Conservation (phyloP, 2,888 invertebrate genomes). For the Boloria selene region DNA sequence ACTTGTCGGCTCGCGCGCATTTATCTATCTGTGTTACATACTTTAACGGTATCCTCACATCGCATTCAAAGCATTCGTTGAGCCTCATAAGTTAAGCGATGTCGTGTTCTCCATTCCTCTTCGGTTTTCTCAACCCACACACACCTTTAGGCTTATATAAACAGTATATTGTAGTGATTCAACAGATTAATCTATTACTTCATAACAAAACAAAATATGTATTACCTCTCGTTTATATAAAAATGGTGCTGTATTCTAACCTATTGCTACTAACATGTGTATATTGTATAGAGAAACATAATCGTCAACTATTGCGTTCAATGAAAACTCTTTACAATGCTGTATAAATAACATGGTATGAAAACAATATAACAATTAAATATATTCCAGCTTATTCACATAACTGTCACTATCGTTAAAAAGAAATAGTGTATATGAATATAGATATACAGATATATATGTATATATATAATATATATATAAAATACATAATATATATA, state of each 20-base stretch:
- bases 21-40: conserved; percentile 24
- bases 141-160: conserved; percentile 60
- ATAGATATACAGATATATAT: conserved; percentile 36
- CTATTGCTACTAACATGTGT: conserved; percentile 71
- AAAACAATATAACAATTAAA: conserved; percentile 76
- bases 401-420: conserved; percentile 61
- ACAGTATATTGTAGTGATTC: conserved; percentile 62
- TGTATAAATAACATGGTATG: conserved; percentile 56
- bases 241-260: conserved; percentile 60
- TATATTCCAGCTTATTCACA: conserved; percentile 55
- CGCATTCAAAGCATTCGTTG: conserved; percentile 64
- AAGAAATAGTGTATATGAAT: conserved; percentile 77
- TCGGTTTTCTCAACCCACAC: conserved; percentile 61
- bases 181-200: conserved; percentile 77
- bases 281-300: conserved; percentile 69
- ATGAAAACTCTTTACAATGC: conserved; percentile 59
- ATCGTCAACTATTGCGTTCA: conserved; percentile 67
- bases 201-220: conserved; percentile 75
- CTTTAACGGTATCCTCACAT: conserved; percentile 50
- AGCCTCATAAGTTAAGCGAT: conserved; percentile 72
- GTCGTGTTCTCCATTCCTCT: conserved; percentile 58
- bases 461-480: conserved; percentile 48
- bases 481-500: conserved; percentile 57
- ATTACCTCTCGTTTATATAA: conserved; percentile 63
- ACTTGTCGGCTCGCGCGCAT: conserved; percentile 32